These are phyloP conservation scores for Columba livia DNA, from an alignment of 2,113 vertebrate species.

Conservation along the genomic window DNA sequence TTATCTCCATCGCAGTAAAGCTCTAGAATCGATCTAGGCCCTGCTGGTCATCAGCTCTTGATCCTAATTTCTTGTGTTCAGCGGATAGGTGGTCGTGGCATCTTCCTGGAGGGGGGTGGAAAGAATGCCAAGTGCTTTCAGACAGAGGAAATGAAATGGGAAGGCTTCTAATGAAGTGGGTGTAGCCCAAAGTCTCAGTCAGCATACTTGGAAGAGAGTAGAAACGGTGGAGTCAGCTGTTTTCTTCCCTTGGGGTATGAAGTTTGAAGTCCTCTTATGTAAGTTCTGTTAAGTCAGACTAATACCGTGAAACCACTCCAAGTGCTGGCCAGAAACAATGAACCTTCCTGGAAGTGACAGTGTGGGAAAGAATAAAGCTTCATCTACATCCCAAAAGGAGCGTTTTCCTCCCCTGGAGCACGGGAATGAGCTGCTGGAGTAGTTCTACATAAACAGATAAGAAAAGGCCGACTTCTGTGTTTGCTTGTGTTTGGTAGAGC, in stretches of 20 bases:
- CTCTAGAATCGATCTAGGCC: background rate
- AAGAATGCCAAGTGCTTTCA: background rate
- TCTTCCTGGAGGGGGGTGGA: background rate
- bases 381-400: background rate
- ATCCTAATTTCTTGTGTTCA: background rate
- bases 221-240: constrained; percentile 38
- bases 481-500: constrained; percentile 37
- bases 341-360: background rate
- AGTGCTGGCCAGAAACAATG: background rate
- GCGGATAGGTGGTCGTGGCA: background rate
- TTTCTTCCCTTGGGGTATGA: constrained; percentile 32
- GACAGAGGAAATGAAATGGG: constrained; percentile 38
- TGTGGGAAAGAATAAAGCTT: background rate
- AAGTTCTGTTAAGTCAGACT: background rate
- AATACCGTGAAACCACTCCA: background rate
- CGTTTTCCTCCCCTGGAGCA: background rate
- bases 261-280: constrained; percentile 54
- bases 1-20: background rate
- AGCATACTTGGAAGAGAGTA: constrained; percentile 1
- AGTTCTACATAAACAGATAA: constrained; percentile 29
- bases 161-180: constrained; percentile 23
- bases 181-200: constrained; percentile 34
- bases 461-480: background rate
- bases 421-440: background rate
- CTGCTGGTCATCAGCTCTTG: background rate